Evolutionary conservation across 2,888 invertebrate species (phyloP).

Genomic region (Megastigmus dorsalis): DNA sequence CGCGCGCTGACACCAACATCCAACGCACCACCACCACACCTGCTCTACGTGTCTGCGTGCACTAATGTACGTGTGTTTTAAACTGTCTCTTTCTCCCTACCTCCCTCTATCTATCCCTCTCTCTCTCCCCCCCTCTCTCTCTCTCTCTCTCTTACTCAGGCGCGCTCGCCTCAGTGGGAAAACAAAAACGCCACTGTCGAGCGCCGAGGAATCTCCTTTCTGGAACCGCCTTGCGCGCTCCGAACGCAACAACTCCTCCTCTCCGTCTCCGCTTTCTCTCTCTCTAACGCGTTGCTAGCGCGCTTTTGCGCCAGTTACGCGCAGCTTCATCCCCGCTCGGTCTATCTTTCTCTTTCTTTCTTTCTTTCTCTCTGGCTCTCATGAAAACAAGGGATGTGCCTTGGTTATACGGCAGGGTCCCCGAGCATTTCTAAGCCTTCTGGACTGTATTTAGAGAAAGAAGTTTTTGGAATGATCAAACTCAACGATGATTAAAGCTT

Average conservation of each 20-base stretch:
- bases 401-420: too few species aligned
- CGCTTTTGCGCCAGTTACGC: neutral
- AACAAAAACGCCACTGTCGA: constrained; percentile 37
- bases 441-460: too few species aligned
- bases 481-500: neutral
- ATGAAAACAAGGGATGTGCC: too few species aligned
- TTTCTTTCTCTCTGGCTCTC: too few species aligned
- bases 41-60: neutral
- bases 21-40: too few species aligned
- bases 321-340: neutral
- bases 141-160: neutral
- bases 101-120: neutral
- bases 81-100: too few species aligned
- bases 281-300: too few species aligned
- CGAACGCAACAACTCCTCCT: neutral
- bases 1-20: neutral
- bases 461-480: neutral
- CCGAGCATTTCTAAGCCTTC: too few species aligned
- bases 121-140: too few species aligned
- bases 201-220: neutral
- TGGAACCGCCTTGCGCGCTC: constrained; percentile 2
- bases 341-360: too few species aligned
- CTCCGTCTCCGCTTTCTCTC: neutral
- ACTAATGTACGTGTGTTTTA: neutral
- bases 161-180: constrained; percentile 4